Evolutionary conservation across 2,888 invertebrate genomes (phyloP), one percentile per base, ranked within the genome.

Genomic region (Oligia latruncula): DNA sequence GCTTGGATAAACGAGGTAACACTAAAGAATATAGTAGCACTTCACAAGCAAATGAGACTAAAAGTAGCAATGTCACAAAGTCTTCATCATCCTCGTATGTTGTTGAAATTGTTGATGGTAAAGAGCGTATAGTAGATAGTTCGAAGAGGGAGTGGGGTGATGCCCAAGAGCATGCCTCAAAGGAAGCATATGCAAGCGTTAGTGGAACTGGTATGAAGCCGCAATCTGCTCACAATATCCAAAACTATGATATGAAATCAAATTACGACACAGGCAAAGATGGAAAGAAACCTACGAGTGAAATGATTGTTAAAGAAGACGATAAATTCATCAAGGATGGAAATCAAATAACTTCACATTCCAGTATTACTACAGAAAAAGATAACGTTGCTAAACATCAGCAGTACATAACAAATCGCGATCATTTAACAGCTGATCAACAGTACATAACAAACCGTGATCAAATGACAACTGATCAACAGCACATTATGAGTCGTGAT

Each of bases 21-120:
- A 92, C 93, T 77, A 95, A 94, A 87, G 93, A 96, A 88, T 96
- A 91, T 80, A 95, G 91, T 70, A 96, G 92, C 91, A 97, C 93
- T 74, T 97, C 92, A 78, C 94, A 96, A 83, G 92, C 95, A 46
- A 97, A 96, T 83, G 97, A 97, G 89, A 95, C 97, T 88, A 97
- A 97, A 91, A 97, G 96, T 87, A 97, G 97, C 81, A 97, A 97
- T 79, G 94, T 97, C 8, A 95, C 97, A 72, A 97, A 98, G 92
- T 97, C 97, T 58, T 97, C 97, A 62, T 97, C 97, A 2, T 97
- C 97, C 35, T 97, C 98, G 29, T 97, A 98, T 90, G 97, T 97
- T 55, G 97, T 98, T 71, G 98, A 98, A 94, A 97, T 97, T 85
- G 97, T 97, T 43, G 97, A 98, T 90, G 98, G 98, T 2, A 97